A percentile compares a stretch with the other conserved stretches of the same genome.
Evolutionary conservation across 2,888 invertebrate species (phyloP).

Genomic region (Liodrosophila aerea): DNA sequence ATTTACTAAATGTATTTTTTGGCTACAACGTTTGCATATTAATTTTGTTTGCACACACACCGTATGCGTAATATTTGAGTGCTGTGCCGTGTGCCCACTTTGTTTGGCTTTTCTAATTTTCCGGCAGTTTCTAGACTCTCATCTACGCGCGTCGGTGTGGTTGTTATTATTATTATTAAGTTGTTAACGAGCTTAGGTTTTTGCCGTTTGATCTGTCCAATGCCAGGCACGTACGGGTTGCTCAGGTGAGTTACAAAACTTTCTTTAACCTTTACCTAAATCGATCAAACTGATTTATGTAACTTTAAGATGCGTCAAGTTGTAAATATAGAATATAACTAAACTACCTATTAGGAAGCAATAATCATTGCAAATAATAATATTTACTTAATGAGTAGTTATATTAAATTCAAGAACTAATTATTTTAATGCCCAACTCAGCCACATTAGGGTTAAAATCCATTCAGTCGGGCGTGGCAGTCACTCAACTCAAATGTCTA

Average conservation of each 20-base stretch:
- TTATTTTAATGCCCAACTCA: not conserved
- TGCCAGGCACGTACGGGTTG: constrained; percentile 44
- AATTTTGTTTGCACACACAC: constrained; percentile 40
- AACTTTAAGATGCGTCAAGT: not conserved
- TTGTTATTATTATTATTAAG: constrained; percentile 39
- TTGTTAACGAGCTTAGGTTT: constrained; percentile 44
- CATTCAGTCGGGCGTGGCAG: constrained; percentile 24
- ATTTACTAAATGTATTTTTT: constrained; percentile 59
- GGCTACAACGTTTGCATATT: constrained; percentile 64
- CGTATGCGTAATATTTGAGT: constrained; percentile 48
- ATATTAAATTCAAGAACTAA: not conserved
- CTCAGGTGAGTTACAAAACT: constrained; percentile 21
- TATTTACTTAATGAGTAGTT: no score
- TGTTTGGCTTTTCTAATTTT: constrained; percentile 35
- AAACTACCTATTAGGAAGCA: no score
- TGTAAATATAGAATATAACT: no score
- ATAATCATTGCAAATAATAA: no score
- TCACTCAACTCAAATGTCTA: no score
- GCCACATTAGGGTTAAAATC: constrained; percentile 22
- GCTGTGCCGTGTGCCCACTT: constrained; percentile 25
- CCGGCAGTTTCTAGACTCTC: constrained; percentile 6
- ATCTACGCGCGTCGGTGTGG: not conserved
- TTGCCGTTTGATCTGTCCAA: constrained; percentile 23
- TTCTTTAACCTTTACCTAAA: constrained; percentile 30
- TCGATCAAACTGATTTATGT: constrained; percentile 13